Percentiles rank a stretch among this genome's conserved stretches.
These are phyloP conservation scores for Conomelus anceps DNA, from an alignment of 2,888 invertebrate species.

Conservation along the genomic window DNA sequence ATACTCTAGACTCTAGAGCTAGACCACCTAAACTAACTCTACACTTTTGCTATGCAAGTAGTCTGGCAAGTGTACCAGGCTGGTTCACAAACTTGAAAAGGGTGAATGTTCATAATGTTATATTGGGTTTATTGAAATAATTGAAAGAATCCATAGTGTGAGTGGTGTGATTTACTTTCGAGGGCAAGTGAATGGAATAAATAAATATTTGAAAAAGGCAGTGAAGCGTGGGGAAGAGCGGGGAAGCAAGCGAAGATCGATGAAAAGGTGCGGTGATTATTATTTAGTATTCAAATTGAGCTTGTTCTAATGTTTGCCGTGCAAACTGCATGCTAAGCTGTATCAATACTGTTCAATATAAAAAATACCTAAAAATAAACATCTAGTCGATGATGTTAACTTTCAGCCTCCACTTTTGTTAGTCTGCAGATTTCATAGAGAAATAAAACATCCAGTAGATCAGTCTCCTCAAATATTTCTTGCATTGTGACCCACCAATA, in stretches of 20 bases:
- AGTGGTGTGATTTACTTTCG: neutral
- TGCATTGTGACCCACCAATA: no score
- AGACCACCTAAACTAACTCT: no score
- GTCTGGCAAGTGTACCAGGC: no score
- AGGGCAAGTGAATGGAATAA: neutral
- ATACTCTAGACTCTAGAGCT: no score
- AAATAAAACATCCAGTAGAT: no score
- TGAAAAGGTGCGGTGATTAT: neutral
- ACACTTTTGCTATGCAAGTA: no score
- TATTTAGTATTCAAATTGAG: neutral
- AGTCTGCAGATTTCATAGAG: no score
- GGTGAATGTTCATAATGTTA: neutral
- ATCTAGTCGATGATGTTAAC: neutral
- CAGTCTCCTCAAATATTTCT: no score
- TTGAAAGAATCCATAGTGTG: neutral
- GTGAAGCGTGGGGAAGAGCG: neutral
- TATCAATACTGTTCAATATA: neutral
- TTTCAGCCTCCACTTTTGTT: neutral
- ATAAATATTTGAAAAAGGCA: neutral
- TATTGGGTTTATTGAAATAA: no score
- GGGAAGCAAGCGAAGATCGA: neutral
- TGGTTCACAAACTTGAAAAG: no score
- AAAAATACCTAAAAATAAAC: neutral
- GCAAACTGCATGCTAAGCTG: slow-evolving; percentile 1
- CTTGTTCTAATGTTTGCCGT: neutral